A percentile compares a stretch with the other conserved stretches of the same genome.
Evolutionary conservation across 2,797 vertebrate genomes (phyloP).

Genomic region (Anabas testudineus): DNA sequence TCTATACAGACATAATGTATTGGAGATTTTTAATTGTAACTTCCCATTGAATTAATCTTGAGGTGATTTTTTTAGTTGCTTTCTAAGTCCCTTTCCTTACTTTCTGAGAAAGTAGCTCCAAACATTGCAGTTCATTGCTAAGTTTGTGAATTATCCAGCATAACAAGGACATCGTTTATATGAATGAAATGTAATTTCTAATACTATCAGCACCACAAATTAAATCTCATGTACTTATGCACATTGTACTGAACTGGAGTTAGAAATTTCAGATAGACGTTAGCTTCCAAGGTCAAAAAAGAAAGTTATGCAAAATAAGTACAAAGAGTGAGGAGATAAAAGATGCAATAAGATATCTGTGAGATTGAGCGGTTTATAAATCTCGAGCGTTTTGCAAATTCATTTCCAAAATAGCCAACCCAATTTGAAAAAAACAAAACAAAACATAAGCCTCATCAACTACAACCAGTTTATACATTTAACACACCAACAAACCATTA

Average conservation of each 20-base stretch:
- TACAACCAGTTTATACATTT: no score
- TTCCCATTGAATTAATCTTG: no score
- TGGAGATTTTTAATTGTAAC: no score
- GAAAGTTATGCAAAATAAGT: background rate
- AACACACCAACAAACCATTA: constrained; percentile 17
- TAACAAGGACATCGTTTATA: background rate
- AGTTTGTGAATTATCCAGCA: background rate
- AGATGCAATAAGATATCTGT: background rate
- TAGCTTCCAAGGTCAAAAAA: no score
- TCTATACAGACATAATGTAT: no score
- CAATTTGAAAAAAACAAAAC: background rate
- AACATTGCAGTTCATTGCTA: no score
- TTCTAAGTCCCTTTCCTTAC: background rate
- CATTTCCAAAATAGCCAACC: no score
- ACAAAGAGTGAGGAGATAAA: background rate
- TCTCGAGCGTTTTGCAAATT: no score
- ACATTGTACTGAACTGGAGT: background rate
- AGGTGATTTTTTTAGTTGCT: background rate
- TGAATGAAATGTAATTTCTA: background rate
- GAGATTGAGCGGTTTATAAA: no score
- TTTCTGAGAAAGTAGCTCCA: background rate
- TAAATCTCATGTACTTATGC: background rate
- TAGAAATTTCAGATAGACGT: no score
- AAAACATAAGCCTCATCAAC: no score
- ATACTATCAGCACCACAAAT: background rate